Percentiles rank a stretch among this genome's conserved stretches.
phyloP scores from a whole-genome alignment of 2,888 invertebrate genomes.

The Thereva unica region DNA sequence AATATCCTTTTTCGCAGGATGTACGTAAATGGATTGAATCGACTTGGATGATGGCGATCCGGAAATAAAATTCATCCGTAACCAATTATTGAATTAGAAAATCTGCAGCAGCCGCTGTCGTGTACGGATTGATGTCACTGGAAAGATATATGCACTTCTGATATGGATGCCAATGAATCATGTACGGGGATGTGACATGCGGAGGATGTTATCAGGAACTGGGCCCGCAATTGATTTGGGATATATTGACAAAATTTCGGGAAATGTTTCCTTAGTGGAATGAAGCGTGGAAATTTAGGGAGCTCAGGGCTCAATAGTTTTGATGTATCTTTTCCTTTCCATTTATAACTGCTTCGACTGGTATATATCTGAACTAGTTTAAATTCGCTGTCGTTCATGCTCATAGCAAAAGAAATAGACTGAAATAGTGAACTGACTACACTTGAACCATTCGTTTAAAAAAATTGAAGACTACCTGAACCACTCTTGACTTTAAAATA shows the following conservation, averaged over 20 bases:
- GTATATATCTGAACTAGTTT: too few species aligned
- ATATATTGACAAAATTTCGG: not conserved
- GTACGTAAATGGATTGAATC: conserved; percentile 28
- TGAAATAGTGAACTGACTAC: too few species aligned
- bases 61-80: conserved; percentile 43
- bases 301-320: too few species aligned
- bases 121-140: conserved; percentile 13
- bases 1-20: conserved; percentile 33
- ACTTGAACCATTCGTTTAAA: too few species aligned
- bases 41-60: conserved; percentile 11
- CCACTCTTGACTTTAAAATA: too few species aligned
- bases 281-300: too few species aligned
- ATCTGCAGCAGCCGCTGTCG: conserved; percentile 2
- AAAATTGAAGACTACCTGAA: too few species aligned
- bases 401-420: too few species aligned
- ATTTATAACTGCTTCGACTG: too few species aligned
- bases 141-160: conserved; percentile 29
- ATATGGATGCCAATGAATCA: conserved; percentile 32
- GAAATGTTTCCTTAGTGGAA: conserved; percentile 15
- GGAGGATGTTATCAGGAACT: conserved; percentile 27
- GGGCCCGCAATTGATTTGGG: conserved; percentile 27
- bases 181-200: conserved; percentile 10
- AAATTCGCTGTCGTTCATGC: too few species aligned
- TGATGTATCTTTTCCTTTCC: too few species aligned
- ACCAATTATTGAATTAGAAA: conserved; percentile 41